Base-by-base conservation (phyloP, 2,888 invertebrate genomes). In the Acleris emargana region DNA sequence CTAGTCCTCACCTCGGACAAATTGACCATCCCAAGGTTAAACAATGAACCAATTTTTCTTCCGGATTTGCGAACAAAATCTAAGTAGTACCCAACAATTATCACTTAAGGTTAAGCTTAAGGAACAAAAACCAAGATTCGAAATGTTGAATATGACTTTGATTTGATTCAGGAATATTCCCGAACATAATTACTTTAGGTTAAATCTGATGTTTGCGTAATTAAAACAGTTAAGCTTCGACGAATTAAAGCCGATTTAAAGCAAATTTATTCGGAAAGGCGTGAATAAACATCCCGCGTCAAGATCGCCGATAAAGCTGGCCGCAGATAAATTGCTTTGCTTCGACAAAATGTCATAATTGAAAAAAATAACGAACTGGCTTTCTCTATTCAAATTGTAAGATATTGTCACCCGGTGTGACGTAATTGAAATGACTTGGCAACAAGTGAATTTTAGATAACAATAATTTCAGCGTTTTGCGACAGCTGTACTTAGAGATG, bases 261-360 rank as follows among this genome's bases (percentile, higher is more conserved):
- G 42, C 60, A 51, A 66, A 66, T 66, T 66, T 55, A 66, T 66
- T 66, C 61, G 38, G 51, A 55, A 57, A 61, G 16, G 22, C 16
- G 50, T 54, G 59, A 50, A 60, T 64, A 60, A 66, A 66, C 57
- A 60, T 55, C 32, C 52, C 20, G 38, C 49, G 42, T 57, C 54
- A 62, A 62, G 38, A 57, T 55, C 25, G 57, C 18, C 55, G 60
- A 61, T 66, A 60, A 53, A n/a, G 18, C 59, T 55, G 51, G 20
- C 60, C 60, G 45, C 61, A 61, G 60, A 61, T 66, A 66, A 66
- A 66, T 66, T 66, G 61, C 22, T 61, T 66, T 61, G 51, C 60
- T 60, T 60, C 13, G 32, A 45, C 18, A 61, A 61, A 60, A 47
- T 57, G 43, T 52, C 57, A 28, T 62, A 28, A 62, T 57, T 43